Conservation (phyloP, 1,140 invertebrate species). For the Cotesia chilonis region DNA sequence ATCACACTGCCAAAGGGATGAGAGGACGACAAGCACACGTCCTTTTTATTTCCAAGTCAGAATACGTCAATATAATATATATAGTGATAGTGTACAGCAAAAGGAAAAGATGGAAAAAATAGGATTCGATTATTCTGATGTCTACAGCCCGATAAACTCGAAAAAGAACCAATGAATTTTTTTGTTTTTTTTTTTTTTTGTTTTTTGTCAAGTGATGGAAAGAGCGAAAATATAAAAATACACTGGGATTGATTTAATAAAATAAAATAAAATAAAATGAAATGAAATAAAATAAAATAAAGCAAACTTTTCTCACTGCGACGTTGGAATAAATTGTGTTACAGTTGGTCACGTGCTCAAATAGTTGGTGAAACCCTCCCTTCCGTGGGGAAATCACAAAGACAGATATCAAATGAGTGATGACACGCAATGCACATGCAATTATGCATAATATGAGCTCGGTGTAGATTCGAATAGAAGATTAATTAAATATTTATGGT, state of each 20-base stretch:
- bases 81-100: too few relatives aligned
- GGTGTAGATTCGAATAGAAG: not conserved
- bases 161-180: too few relatives aligned
- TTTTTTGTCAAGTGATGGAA: too few relatives aligned
- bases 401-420: conserved; percentile 13
- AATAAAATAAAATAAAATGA: not conserved
- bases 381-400: conserved; percentile 8
- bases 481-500: not conserved
- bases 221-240: too few relatives aligned
- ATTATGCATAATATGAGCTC: not conserved
- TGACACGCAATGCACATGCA: conserved; percentile 20
- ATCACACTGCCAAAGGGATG: not conserved
- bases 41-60: not conserved
- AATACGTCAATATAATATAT: not conserved
- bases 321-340: too few relatives aligned
- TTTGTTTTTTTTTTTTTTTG: too few relatives aligned
- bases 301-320: not conserved
- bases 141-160: not conserved
- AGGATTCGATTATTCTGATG: conserved; percentile 1
- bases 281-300: conserved; percentile 1
- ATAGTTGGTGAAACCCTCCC: conserved; percentile 3
- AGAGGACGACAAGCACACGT: conserved; percentile 11
- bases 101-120: not conserved
- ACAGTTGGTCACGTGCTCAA: too few relatives aligned
- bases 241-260: not conserved